Base-by-base conservation (phyloP, 2,888 invertebrate species). In the Omphaloscelis lunosa region DNA sequence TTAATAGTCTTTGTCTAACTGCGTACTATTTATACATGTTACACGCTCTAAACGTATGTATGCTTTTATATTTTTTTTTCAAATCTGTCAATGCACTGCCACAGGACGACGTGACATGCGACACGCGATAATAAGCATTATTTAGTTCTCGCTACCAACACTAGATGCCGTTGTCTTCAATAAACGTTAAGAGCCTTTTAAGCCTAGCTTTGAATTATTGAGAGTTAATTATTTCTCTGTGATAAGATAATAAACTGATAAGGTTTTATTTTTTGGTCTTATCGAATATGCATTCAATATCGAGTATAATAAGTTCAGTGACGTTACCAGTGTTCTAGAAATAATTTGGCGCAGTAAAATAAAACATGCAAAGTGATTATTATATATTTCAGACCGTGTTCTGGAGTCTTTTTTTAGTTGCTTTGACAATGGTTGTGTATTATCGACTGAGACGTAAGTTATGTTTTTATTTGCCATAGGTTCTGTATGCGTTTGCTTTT, bases 241-340 rank as follows among this genome's bases (percentile, higher is more conserved):
- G 78, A 83, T 75, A 77, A 75, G 78, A 84, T 78, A 77, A 39
- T 39, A n/a, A 3, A 17, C n/a, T 41, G 83, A 77, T 86, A 77
- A 74, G 34, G 45, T 34, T n/a, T 79, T 27, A 59, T 67, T 82
- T 67, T 68, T 67, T 63, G 15, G 17, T 48, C 29, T 58, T 68
- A 82, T 77, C 45, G 58, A 51, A 58, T 41, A 48, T 23, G n/a
- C 17, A 59, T 74, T 77, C 27, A 27, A 69, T 79, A 72, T 34
- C 17, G 1, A 62, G 29, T 70, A 8, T n/a, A 61, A 27, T 56
- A 56, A 62, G n/a, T n/a, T n/a, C 48, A 76, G 72, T 71, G 45
- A 63, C 11, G 41, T 69, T 58, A 41, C 20, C 20, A 39, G 63
- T 65, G 48, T 70, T 27, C 51, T 27, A 72, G 11, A 53, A 45